Evolutionary conservation across 2,113 vertebrate species (phyloP).

Genomic region (Paedocypris sp.): DNA sequence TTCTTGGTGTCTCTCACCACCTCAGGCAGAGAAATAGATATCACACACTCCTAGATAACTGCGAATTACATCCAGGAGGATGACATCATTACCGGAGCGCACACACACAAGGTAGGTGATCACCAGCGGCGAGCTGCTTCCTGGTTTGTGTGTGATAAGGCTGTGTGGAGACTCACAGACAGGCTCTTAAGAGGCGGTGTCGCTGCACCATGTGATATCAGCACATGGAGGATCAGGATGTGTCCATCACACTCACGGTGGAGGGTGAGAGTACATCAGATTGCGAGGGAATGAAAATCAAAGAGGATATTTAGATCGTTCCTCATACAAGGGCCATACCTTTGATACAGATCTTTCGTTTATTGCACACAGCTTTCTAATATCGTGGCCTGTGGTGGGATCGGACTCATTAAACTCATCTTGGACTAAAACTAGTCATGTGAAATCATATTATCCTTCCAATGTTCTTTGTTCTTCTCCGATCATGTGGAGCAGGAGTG

Average conservation of each 20-base stretch:
- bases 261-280: conserved; percentile 1
- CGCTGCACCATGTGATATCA: conserved; percentile 9
- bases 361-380: no score
- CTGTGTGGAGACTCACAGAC: conserved; percentile 8
- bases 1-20: conserved; percentile 4
- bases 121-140: conserved; percentile 29
- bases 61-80: conserved; percentile 34
- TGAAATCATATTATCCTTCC: no score
- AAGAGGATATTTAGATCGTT: background rate
- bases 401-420: no score
- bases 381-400: no score
- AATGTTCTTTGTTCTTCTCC: no score
- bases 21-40: conserved; percentile 24
- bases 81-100: conserved; percentile 33
- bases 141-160: conserved; percentile 32
- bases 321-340: background rate
- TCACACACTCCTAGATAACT: conserved; percentile 36
- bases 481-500: no score
- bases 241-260: background rate
- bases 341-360: background rate
- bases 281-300: background rate
- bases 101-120: conserved; percentile 14
- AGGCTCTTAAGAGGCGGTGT: conserved; percentile 2
- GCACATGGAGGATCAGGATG: background rate
- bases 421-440: no score